A percentile compares a stretch with the other conserved stretches of the same genome.
Conservation (phyloP, 1,140 invertebrate species). For the Spodoptera litura region DNA sequence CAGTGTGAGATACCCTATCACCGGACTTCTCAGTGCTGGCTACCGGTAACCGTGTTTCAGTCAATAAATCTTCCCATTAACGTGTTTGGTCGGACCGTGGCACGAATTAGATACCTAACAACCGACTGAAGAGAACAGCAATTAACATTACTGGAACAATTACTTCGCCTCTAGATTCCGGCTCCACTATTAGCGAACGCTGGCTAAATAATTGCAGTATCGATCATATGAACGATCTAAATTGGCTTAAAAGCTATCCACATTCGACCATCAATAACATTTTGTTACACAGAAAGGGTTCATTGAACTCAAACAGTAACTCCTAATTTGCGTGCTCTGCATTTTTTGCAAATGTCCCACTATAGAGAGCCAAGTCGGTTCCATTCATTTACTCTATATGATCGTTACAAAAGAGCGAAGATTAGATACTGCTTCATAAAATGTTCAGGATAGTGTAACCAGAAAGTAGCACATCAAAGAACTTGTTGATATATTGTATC, state of each 20-base stretch:
- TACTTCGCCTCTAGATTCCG: constrained; percentile 70
- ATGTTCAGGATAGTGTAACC: constrained; percentile 54
- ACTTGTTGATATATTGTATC: constrained; percentile 63
- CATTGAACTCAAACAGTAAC: constrained; percentile 52
- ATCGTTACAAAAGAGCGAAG: constrained; percentile 45
- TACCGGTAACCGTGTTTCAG: constrained; percentile 54
- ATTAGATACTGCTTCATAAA: constrained; percentile 68
- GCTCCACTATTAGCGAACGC: constrained; percentile 65
- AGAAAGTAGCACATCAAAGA: constrained; percentile 63
- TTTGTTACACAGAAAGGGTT: constrained; percentile 40
- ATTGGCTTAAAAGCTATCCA: constrained; percentile 49
- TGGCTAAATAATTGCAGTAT: constrained; percentile 67
- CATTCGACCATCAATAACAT: constrained; percentile 29
- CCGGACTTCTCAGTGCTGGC: constrained; percentile 44
- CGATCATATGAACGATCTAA: constrained; percentile 55
- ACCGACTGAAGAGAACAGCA: constrained; percentile 57
- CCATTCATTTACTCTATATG: no score
- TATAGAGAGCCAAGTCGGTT: no score
- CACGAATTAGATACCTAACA: constrained; percentile 62
- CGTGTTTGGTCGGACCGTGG: constrained; percentile 51
- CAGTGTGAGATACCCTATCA: constrained; percentile 52
- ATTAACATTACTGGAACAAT: constrained; percentile 79
- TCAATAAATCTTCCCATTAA: constrained; percentile 64
- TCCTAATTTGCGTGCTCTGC: no score
- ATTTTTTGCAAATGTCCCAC: no score